phyloP scores from a whole-genome alignment of 2,888 invertebrate genomes.

The Chloroclysta siterata region DNA sequence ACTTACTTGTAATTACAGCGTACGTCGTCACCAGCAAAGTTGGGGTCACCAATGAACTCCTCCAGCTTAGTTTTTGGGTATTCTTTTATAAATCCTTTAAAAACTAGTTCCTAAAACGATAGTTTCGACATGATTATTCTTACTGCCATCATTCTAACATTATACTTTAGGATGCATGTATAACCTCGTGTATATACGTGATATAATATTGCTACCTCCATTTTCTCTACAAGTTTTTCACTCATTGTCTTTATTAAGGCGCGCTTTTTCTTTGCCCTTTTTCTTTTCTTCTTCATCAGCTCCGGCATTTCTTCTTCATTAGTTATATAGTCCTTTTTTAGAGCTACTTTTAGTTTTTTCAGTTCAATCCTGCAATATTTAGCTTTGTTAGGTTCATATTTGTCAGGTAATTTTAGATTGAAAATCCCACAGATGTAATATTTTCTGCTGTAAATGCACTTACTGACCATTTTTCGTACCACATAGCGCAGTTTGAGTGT shows the following conservation, averaged over 20 bases:
- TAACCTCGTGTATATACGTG: too few relatives aligned
- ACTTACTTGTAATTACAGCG: slow-evolving; percentile 60
- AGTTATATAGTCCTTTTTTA: slow-evolving; percentile 61
- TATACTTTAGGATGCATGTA: too few relatives aligned
- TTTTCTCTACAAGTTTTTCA: slow-evolving; percentile 49
- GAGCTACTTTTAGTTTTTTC: slow-evolving; percentile 55
- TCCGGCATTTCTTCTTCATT: slow-evolving; percentile 62
- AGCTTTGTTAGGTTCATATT: not conserved
- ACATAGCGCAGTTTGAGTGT: too few relatives aligned
- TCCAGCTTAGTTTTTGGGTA: slow-evolving; percentile 56
- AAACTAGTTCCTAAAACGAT: slow-evolving; percentile 53
- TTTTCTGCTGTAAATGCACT: too few relatives aligned
- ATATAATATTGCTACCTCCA: slow-evolving; percentile 50
- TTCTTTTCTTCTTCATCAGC: slow-evolving; percentile 45
- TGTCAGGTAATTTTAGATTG: too few relatives aligned
- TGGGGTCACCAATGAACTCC: slow-evolving; percentile 67
- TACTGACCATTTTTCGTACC: too few relatives aligned
- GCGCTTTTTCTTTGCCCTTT: slow-evolving; percentile 46
- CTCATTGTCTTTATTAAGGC: slow-evolving; percentile 42
- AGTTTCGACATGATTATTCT: not conserved
- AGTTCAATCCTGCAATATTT: slow-evolving; percentile 54
- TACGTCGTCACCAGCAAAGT: slow-evolving; percentile 66
- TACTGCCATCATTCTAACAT: too few relatives aligned
- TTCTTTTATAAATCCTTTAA: slow-evolving; percentile 56
- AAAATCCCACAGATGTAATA: too few relatives aligned